Conservation (phyloP, 2,797 vertebrate species). For the Aulostomus chinensis region DNA sequence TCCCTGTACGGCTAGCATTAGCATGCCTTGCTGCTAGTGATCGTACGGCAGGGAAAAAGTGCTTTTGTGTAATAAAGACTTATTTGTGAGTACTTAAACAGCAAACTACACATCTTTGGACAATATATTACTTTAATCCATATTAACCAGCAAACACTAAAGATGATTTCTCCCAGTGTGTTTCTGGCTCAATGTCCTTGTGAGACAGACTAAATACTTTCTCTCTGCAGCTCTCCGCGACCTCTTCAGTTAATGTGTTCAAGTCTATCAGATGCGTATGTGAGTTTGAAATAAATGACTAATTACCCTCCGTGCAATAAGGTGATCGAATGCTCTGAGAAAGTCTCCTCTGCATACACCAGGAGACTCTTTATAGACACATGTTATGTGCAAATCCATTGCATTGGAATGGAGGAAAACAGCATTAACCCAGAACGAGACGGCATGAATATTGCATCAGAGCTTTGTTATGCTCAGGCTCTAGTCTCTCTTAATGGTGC, state of each 20-base stretch:
- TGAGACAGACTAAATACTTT: conserved; percentile 16
- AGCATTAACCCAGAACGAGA: conserved; percentile 79
- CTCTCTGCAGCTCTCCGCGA: conserved; percentile 16
- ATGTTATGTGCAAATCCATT: conserved; percentile 64
- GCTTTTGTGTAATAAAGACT: no score
- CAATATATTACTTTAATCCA: conserved; percentile 18
- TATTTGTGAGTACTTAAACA: no score
- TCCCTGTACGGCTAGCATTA: no score
- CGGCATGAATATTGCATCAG: conserved; percentile 89
- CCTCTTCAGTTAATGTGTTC: conserved; percentile 35
- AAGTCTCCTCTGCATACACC: conserved; percentile 40
- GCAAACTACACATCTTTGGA: conserved; percentile 14
- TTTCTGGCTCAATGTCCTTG: conserved; percentile 21
- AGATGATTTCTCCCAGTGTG: conserved; percentile 7
- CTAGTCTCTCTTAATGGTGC: conserved; percentile 88
- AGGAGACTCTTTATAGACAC: conserved; percentile 53
- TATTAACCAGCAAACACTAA: conserved; percentile 10
- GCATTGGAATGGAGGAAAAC: conserved; percentile 56
- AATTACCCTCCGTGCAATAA: conserved; percentile 43
- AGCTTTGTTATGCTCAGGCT: conserved; percentile 84
- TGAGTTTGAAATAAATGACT: conserved; percentile 49
- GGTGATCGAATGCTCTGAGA: conserved; percentile 42
- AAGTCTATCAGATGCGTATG: conserved; percentile 32
- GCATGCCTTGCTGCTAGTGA: no score
- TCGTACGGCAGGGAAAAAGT: no score